Base-by-base conservation (phyloP, 2,888 invertebrate genomes). In the Lamproptera curius region DNA sequence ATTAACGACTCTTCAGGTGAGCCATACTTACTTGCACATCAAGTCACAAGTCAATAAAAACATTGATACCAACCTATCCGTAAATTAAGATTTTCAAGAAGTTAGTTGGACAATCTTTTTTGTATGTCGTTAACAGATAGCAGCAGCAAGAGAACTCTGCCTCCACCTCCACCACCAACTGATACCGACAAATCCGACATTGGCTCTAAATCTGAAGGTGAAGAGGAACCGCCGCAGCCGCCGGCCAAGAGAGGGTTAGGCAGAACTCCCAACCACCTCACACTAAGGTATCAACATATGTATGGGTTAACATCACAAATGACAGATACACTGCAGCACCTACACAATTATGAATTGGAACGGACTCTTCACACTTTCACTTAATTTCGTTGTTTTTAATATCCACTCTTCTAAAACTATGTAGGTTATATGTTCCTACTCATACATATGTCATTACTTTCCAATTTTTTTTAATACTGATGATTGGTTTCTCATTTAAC, bases 211-310 rank as follows among this genome's bases (percentile, higher is more conserved):
- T 95, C 95, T 6, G 95, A 96, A 84, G 95, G 95, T 51, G 95
- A 96, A 81, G 95, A 95, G 71, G 92, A 93, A 52, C 93, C 92
- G 73, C 92, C 91, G 65, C 90, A 80, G 73, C 91, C 92, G 64
- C 86, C 89, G 42, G 77, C 82, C 66, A 90, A 90, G 83, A 87
- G 88, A 84, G 91, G 94, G 65, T 89, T 97, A 76, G 97, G 97
- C 66, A 91, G 94, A 73, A 97, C 97, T 66, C 97, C 97, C 72
- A 97, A 97, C 91, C 96, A 97, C 88, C 91, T 97, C 82, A 96
- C 95, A 56, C 89, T 95, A 81, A 93, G 93, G 93, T 93, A 76
- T 67, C 63, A 66, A 73, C 76, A 78, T 77, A 80, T 78, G 77
- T 80, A 80, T 79, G 79, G 79, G 78, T 71, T 59, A 62, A 59